A percentile compares a stretch with the other conserved stretches of the same genome.
phyloP scores from a whole-genome alignment of 2,888 invertebrate species.

The Drosophila acutilabella region DNA sequence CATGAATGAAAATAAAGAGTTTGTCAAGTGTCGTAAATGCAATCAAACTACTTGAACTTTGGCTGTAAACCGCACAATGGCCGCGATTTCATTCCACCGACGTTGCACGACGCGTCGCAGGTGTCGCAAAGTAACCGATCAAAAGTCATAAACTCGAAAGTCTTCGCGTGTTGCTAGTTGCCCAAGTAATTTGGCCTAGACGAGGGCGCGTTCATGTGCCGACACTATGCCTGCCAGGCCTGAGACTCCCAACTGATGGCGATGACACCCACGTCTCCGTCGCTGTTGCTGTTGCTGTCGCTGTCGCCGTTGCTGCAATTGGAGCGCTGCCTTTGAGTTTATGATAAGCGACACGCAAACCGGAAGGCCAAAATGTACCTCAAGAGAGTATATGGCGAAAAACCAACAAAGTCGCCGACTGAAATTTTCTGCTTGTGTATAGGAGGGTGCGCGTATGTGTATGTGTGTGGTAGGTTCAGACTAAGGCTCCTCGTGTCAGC shows the following conservation, averaged over 20 bases:
- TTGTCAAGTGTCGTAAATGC: constrained; percentile 61
- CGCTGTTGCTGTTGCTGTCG: constrained; percentile 49
- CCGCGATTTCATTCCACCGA: constrained; percentile 27
- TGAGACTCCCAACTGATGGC: constrained; percentile 35
- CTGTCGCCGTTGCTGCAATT: constrained; percentile 63
- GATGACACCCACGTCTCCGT: constrained; percentile 80
- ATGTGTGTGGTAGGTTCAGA: constrained; percentile 23
- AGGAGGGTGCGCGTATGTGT: constrained; percentile 56
- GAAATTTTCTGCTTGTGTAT: constrained; percentile 49
- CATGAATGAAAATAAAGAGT: constrained; percentile 6
- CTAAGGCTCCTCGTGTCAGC: constrained; percentile 64
- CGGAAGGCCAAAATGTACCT: constrained; percentile 51
- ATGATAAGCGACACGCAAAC: constrained; percentile 80
- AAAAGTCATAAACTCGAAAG: constrained; percentile 70
- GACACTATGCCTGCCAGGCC: constrained; percentile 53
- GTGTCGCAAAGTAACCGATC: constrained; percentile 69
- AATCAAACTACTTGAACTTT: constrained; percentile 78
- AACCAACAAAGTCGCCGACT: constrained; percentile 69
- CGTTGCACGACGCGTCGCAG: constrained; percentile 24
- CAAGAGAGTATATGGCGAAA: constrained; percentile 40
- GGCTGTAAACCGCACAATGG: constrained; percentile 60
- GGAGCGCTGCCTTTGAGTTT: constrained; percentile 69
- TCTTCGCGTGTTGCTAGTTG: constrained; percentile 60
- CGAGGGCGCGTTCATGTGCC: constrained; percentile 59
- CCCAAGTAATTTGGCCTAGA: constrained; percentile 34